phyloP scores from a whole-genome alignment of 1,140 invertebrate genomes.

The Drosophila orosa region DNA sequence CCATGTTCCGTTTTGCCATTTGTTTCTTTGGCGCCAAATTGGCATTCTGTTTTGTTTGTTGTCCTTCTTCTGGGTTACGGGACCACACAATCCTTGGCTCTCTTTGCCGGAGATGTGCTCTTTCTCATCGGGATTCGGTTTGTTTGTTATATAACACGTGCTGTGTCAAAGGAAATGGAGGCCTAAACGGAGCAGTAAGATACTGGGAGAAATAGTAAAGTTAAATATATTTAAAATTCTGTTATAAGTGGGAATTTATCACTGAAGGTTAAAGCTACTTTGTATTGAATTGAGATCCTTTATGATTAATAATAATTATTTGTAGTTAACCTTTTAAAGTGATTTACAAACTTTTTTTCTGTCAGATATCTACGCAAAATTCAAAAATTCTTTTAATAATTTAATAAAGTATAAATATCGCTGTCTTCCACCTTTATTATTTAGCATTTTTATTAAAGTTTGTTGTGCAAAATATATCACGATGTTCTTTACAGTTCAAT shows the following conservation, averaged over 20 bases:
- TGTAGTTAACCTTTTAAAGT: too few species aligned
- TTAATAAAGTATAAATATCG: background rate
- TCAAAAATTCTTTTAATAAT: background rate
- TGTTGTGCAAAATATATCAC: too few species aligned
- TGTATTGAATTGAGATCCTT: too few species aligned
- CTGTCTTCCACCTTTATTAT: background rate
- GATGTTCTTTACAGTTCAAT: background rate
- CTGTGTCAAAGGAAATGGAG: slow-evolving; percentile 1
- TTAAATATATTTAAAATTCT: too few species aligned
- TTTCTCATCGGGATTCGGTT: slow-evolving; percentile 24
- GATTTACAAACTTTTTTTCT: too few species aligned
- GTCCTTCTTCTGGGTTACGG: slow-evolving; percentile 65
- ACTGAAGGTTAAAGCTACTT: too few species aligned
- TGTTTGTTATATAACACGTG: slow-evolving; percentile 70
- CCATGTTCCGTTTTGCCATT: slow-evolving; percentile 31
- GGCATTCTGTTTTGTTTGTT: slow-evolving; percentile 66
- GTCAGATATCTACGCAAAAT: too few species aligned
- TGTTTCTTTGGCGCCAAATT: slow-evolving; percentile 74
- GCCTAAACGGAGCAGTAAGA: background rate
- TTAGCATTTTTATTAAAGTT: background rate
- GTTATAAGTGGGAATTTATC: too few species aligned
- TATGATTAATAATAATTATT: too few species aligned
- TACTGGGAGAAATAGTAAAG: slow-evolving; percentile 25
- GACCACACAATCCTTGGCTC: slow-evolving; percentile 21
- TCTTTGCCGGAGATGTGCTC: slow-evolving; percentile 11